These are phyloP conservation scores for Falco berigora DNA, from an alignment of 2,797 vertebrate genomes.

Conservation along the genomic window DNA sequence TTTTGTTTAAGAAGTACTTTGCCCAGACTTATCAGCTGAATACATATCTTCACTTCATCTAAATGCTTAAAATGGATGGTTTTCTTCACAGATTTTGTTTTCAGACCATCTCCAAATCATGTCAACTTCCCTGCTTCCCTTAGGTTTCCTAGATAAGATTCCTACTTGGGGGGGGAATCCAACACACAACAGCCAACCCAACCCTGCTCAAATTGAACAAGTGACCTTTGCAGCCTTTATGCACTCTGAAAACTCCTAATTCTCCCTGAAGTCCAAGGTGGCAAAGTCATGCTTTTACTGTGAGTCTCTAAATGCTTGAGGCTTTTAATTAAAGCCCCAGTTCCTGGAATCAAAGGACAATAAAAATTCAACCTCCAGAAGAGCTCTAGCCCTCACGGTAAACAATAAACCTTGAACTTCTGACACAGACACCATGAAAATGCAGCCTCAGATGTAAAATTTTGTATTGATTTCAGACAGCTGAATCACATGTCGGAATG, in stretches of 20 bases:
- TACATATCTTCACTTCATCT: background rate
- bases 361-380: background rate
- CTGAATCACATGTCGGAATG: background rate
- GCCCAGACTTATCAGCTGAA: background rate
- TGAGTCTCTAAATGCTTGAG: background rate
- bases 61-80: background rate
- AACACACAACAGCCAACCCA: background rate
- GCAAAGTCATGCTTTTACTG: background rate
- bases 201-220: background rate
- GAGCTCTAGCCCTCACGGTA: background rate
- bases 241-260: background rate
- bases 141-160: background rate
- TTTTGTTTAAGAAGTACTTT: background rate
- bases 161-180: too few species aligned
- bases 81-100: background rate
- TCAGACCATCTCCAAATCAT: background rate
- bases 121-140: background rate
- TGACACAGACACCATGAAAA: background rate
- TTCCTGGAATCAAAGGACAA: background rate
- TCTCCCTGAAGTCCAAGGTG: background rate
- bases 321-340: background rate
- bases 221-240: background rate
- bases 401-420: background rate
- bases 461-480: background rate
- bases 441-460: background rate